A percentile compares a stretch with the other conserved stretches of the same genome.
Evolutionary conservation across 2,888 invertebrate genomes (phyloP).

Genomic region (Hypercompe scribonia): DNA sequence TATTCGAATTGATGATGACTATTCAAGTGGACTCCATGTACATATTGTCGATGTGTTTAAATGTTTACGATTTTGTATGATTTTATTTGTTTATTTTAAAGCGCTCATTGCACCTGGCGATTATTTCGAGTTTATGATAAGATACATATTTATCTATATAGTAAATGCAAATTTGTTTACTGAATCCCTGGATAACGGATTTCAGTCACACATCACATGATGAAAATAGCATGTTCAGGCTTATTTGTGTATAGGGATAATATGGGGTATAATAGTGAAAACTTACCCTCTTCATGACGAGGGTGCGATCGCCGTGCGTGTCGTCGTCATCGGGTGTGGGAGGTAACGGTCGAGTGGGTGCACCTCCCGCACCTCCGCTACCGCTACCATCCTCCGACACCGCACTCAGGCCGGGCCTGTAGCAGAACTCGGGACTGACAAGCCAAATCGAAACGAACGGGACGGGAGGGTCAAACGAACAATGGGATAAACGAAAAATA

Average conservation of each 20-base stretch:
- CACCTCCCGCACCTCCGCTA: slow-evolving; percentile 75
- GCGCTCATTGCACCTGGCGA: not conserved
- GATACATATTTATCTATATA: not conserved
- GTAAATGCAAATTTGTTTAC: not conserved
- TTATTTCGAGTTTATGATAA: not conserved
- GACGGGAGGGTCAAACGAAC: slow-evolving; percentile 54
- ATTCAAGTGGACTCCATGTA: no score
- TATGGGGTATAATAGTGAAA: not conserved
- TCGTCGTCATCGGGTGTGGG: slow-evolving; percentile 98
- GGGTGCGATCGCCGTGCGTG: slow-evolving; percentile 92
- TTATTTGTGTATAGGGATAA: not conserved
- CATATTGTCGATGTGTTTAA: not conserved
- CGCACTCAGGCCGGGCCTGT: slow-evolving; percentile 90
- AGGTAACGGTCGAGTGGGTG: slow-evolving; percentile 96
- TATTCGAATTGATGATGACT: not conserved
- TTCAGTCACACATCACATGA: not conserved
- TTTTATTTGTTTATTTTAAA: not conserved
- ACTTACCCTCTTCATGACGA: slow-evolving; percentile 97
- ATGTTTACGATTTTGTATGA: not conserved
- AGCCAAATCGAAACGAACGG: slow-evolving; percentile 64
- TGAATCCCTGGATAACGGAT: not conserved
- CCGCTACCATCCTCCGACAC: slow-evolving; percentile 55
- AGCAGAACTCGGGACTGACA: slow-evolving; percentile 93
- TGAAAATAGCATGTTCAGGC: not conserved
- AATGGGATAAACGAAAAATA: slow-evolving; percentile 51